Conservation (phyloP, 2,797 vertebrate genomes). For the Enteromius mattozi region DNA sequence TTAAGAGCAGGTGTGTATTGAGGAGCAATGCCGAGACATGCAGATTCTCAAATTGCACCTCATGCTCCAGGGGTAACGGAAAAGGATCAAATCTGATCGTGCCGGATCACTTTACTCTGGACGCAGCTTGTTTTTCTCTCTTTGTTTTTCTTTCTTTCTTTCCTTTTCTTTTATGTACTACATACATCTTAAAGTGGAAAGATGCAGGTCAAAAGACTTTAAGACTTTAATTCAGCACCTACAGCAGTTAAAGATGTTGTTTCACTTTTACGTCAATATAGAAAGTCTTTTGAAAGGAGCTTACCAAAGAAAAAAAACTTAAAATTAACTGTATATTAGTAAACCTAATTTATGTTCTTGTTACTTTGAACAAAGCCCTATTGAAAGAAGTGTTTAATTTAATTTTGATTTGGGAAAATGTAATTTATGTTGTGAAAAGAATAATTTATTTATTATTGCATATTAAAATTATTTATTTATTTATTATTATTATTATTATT, state of each 20-base stretch:
- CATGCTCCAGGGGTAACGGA: slow-evolving; percentile 75
- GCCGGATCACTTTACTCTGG: slow-evolving; percentile 78
- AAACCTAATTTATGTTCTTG: not conserved
- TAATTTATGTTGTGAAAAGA: not conserved
- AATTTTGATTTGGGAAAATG: not conserved
- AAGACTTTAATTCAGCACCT: too few relatives aligned
- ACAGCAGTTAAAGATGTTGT: slow-evolving; percentile 1
- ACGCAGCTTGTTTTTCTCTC: slow-evolving; percentile 39
- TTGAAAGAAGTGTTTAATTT: not conserved
- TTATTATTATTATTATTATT: not conserved
- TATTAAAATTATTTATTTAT: not conserved
- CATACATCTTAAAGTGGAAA: not conserved
- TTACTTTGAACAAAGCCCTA: not conserved
- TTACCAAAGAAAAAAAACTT: not conserved
- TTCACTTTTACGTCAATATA: slow-evolving; percentile 15
- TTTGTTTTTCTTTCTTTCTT: slow-evolving; percentile 17
- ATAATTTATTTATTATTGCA: not conserved
- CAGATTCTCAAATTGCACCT: slow-evolving; percentile 80
- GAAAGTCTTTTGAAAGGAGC: not conserved
- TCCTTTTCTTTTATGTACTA: slow-evolving; percentile 3
- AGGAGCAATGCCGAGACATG: slow-evolving; percentile 53
- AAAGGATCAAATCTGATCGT: slow-evolving; percentile 83
- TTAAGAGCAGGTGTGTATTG: slow-evolving; percentile 52
- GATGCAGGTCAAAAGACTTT: not conserved
- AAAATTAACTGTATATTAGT: not conserved